Conservation (phyloP, 2,888 invertebrate species). For the Incurvaria masculella region DNA sequence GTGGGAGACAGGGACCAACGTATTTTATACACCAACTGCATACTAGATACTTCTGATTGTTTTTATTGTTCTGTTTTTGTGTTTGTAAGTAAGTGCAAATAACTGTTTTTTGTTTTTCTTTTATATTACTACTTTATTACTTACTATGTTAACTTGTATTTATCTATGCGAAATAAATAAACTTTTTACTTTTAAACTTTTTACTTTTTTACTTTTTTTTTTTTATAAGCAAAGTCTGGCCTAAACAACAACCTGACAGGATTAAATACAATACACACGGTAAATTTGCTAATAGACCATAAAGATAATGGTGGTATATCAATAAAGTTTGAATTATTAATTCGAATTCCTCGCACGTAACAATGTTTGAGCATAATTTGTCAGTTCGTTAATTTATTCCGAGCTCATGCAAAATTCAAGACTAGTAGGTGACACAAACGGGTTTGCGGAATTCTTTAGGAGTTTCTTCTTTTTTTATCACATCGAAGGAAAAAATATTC, state of each 20-base stretch:
- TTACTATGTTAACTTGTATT: too few species aligned
- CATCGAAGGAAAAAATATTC: background rate
- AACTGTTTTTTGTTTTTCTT: too few species aligned
- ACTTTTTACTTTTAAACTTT: too few species aligned
- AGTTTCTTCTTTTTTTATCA: slow-evolving; percentile 40
- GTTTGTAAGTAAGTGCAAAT: too few species aligned
- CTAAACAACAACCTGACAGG: background rate
- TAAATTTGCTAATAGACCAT: slow-evolving; percentile 2
- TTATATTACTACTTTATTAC: too few species aligned
- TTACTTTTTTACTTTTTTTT: too few species aligned
- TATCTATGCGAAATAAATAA: too few species aligned
- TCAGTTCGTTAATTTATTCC: slow-evolving; percentile 45
- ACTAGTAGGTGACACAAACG: slow-evolving; percentile 36
- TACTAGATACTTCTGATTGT: too few species aligned
- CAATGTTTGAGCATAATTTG: slow-evolving; percentile 38
- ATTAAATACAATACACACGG: background rate
- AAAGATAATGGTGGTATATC: slow-evolving; percentile 17
- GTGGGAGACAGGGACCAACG: too few species aligned
- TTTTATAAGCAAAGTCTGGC: too few species aligned
- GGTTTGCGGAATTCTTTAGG: slow-evolving; percentile 46
- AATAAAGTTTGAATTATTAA: slow-evolving; percentile 35
- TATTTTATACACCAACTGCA: too few species aligned
- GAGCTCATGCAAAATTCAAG: slow-evolving; percentile 38
- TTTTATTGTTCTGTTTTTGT: too few species aligned
- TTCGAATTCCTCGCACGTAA: slow-evolving; percentile 32